phyloP scores from a whole-genome alignment of 2,797 vertebrate genomes.

The Dendrocincla fuliginosa region DNA sequence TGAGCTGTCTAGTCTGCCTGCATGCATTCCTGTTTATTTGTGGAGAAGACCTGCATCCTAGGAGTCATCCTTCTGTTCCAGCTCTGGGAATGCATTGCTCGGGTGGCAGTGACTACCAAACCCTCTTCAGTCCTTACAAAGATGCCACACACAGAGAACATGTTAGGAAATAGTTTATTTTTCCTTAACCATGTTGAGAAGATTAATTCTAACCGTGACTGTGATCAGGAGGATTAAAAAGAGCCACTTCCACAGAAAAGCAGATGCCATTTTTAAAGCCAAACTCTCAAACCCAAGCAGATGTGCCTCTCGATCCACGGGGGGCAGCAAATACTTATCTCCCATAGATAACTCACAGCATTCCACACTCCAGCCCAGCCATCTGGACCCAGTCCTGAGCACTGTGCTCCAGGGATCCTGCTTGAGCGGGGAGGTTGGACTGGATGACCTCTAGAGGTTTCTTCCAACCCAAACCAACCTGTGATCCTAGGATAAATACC shows the following conservation, averaged over 20 bases:
- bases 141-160: background rate
- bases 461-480: background rate
- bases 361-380: background rate
- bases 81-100: background rate
- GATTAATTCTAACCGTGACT: background rate
- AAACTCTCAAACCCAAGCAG: background rate
- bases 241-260: background rate
- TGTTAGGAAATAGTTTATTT: background rate
- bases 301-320: rapidly evolving
- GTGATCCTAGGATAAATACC: background rate
- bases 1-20: background rate
- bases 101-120: rapidly evolving
- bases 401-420: background rate
- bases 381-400: background rate
- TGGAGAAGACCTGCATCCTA: background rate
- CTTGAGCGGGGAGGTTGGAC: background rate
- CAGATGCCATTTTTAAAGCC: background rate
- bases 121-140: background rate
- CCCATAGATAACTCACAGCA: background rate
- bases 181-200: background rate
- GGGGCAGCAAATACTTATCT: background rate
- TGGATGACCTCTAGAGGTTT: background rate
- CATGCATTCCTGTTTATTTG: rapidly evolving
- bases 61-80: background rate
- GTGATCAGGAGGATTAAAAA: background rate